phyloP scores from a whole-genome alignment of 2,888 invertebrate species.

The Machimus atricapillus region DNA sequence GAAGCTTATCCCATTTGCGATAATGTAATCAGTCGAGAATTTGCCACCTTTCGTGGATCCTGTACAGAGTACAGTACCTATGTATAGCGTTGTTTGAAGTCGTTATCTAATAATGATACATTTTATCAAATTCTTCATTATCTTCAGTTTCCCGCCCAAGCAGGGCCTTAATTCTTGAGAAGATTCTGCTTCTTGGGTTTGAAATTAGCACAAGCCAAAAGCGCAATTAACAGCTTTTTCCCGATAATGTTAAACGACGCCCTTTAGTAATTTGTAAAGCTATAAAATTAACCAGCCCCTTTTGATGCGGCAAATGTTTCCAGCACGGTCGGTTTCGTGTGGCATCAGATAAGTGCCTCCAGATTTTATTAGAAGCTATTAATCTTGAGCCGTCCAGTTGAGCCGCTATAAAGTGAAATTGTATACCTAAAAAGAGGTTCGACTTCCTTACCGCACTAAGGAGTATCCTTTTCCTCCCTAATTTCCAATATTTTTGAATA shows the following conservation, averaged over 20 bases:
- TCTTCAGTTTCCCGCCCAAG: neutral
- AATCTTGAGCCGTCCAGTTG: neutral
- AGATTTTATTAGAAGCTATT: neutral
- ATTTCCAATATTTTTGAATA: neutral
- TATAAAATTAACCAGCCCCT: neutral
- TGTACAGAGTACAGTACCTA: neutral
- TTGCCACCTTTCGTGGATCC: neutral
- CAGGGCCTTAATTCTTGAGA: neutral
- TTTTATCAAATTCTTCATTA: neutral
- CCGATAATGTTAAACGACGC: neutral
- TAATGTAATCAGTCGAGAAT: neutral
- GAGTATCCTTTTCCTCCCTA: neutral
- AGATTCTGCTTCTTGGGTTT: neutral
- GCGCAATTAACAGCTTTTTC: neutral
- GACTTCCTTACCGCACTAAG: neutral
- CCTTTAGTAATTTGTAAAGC: neutral
- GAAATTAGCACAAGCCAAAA: neutral
- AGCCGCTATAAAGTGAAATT: neutral
- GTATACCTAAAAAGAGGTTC: neutral
- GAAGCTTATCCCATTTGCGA: neutral
- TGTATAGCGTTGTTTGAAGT: neutral
- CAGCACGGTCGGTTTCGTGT: neutral
- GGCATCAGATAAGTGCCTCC: neutral
- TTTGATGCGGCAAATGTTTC: neutral
- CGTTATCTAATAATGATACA: neutral